Conservation (phyloP, 2,113 vertebrate species). For the Solenodon paradoxus region DNA sequence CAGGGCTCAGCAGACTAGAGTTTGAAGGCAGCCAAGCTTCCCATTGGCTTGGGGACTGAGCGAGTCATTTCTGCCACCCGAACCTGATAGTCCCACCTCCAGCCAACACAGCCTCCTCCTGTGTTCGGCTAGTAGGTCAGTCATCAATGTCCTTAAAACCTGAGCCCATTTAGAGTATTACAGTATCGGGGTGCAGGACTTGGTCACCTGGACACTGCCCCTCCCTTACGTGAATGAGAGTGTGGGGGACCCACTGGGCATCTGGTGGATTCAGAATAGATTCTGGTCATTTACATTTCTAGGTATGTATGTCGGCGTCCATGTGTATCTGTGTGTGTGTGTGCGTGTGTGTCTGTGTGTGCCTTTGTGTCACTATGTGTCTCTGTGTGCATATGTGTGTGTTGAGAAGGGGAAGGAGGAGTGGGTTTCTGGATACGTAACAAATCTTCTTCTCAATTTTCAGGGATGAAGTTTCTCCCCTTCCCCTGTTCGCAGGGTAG, state of each 20-base stretch:
- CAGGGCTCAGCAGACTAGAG: not conserved
- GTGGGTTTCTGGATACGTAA: not conserved
- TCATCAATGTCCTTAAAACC: not conserved
- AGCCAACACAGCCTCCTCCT: no score
- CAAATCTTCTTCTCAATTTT: not conserved
- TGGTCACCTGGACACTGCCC: fast-evolving
- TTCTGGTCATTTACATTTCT: not conserved
- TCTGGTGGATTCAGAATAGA: not conserved
- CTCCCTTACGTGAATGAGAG: not conserved
- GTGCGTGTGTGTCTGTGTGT: not conserved
- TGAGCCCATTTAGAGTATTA: not conserved
- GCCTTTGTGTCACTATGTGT: not conserved
- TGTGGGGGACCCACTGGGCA: not conserved
- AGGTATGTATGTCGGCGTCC: no score
- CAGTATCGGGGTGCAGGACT: not conserved
- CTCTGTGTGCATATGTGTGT: not conserved
- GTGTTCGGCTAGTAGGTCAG: not conserved
- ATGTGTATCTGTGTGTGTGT: no score
- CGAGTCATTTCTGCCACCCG: not conserved
- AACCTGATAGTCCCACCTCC: no score
- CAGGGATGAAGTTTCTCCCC: constrained; percentile 7
- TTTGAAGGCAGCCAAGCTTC: not conserved
- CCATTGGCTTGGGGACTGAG: not conserved
- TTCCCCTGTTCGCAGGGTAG: not conserved
- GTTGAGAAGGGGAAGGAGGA: not conserved